Evolutionary conservation across 2,113 vertebrate species (phyloP).

Genomic region (Hippopotamus amphibius): DNA sequence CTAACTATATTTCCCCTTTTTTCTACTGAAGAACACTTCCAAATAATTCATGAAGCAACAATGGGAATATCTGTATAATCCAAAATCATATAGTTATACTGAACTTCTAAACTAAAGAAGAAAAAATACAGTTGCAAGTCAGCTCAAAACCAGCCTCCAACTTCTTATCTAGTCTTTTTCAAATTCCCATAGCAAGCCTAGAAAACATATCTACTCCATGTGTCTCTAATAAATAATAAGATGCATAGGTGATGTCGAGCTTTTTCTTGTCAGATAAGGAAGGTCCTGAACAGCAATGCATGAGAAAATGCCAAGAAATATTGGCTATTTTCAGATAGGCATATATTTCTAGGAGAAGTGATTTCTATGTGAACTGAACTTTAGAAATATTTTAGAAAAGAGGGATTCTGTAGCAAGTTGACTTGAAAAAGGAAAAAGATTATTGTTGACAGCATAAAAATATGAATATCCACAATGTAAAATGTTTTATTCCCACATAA

Average conservation of each 20-base stretch:
- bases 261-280: constrained; percentile 41
- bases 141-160: neutral
- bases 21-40: neutral
- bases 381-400: constrained; percentile 32
- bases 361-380: neutral
- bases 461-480: neutral
- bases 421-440: neutral
- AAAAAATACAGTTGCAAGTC: constrained; percentile 48
- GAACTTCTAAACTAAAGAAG: constrained; percentile 7
- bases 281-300: neutral
- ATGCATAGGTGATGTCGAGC: neutral
- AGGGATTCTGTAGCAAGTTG: neutral
- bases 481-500: neutral
- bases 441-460: neutral
- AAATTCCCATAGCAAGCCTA: constrained; percentile 23
- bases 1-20: neutral
- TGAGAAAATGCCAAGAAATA: neutral
- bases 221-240: constrained; percentile 42
- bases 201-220: neutral
- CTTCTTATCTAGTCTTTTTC: constrained; percentile 33
- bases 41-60: neutral
- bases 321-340: neutral
- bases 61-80: neutral
- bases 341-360: neutral
- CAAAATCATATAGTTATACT: neutral